Evolutionary conservation across 2,113 vertebrate species (phyloP).

Genomic region (Meriones unguiculatus): DNA sequence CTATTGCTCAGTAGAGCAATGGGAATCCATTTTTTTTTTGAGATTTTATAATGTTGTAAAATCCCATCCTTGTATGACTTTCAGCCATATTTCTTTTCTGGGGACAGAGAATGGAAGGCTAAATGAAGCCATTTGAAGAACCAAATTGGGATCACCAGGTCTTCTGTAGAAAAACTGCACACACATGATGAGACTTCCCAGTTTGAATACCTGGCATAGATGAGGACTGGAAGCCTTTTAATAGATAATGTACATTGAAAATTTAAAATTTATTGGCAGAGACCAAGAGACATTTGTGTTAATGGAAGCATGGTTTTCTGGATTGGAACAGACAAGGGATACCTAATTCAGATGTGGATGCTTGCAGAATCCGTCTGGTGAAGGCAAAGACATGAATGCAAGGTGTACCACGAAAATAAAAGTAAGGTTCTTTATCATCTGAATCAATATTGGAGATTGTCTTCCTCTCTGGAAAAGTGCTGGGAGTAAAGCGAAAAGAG

Average conservation of each 20-base stretch:
- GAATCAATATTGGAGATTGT: background rate
- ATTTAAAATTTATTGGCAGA: conserved; percentile 50
- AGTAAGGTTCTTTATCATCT: background rate
- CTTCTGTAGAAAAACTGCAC: background rate
- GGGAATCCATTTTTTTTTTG: background rate
- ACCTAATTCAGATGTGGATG: conserved; percentile 7
- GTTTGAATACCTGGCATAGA: conserved; percentile 20
- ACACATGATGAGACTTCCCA: background rate
- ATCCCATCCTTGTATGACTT: background rate
- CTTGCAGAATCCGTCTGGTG: conserved; percentile 39
- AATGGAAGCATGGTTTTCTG: conserved; percentile 62
- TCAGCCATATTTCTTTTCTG: background rate
- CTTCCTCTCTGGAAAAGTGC: conserved; percentile 14
- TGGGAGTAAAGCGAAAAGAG: conserved; percentile 25
- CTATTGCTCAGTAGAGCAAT: background rate
- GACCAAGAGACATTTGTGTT: conserved; percentile 61
- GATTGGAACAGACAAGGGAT: conserved; percentile 34
- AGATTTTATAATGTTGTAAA: background rate
- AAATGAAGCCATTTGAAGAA: background rate
- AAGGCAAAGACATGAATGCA: conserved; percentile 35
- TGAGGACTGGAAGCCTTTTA: background rate
- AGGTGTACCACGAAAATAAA: conserved; percentile 35
- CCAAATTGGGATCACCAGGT: background rate
- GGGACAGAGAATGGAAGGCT: background rate
- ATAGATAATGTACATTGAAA: conserved; percentile 61